A percentile compares a stretch with the other conserved stretches of the same genome.
These are phyloP conservation scores for Sinelater perroti DNA, from an alignment of 2,888 invertebrate genomes.

Conservation along the genomic window DNA sequence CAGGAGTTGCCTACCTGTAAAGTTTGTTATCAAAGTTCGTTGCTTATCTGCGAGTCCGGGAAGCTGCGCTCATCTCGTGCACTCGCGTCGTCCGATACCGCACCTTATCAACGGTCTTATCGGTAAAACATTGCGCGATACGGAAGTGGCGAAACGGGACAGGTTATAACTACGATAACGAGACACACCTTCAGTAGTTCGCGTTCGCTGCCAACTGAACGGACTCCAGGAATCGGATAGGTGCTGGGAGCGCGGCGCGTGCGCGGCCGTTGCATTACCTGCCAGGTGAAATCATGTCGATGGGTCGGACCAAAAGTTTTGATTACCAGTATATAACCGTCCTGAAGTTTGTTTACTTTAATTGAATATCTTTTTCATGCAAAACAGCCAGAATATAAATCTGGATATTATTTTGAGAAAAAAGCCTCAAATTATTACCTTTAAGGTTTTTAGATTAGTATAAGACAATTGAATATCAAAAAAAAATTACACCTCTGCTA, in stretches of 20 bases:
- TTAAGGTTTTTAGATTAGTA: too few species aligned
- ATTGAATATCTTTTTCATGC: too few species aligned
- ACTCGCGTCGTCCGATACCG: conserved; percentile 1
- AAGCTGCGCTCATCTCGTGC: conserved; percentile 20
- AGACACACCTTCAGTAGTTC: not conserved
- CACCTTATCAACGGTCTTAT: conserved; percentile 10
- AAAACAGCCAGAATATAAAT: too few species aligned
- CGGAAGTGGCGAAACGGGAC: conserved; percentile 3
- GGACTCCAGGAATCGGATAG: conserved; percentile 2
- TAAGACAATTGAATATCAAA: too few species aligned
- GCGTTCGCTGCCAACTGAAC: conserved; percentile 6
- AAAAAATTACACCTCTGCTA: too few species aligned
- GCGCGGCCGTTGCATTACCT: not conserved
- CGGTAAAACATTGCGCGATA: conserved; percentile 3
- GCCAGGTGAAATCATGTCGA: too few species aligned
- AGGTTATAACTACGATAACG: conserved; percentile 1
- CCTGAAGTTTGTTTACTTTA: too few species aligned
- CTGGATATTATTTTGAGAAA: too few species aligned
- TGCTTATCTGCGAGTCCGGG: conserved; percentile 16
- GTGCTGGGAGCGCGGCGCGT: not conserved
- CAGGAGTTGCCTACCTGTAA: conserved; percentile 37
- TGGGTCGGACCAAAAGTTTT: too few species aligned
- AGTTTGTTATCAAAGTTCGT: conserved; percentile 28
- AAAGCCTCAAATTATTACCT: too few species aligned
- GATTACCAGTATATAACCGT: too few species aligned